Percentiles rank a stretch among this genome's conserved stretches.
Evolutionary conservation across 2,113 vertebrate genomes (phyloP).

Genomic region (Spea bombifrons): DNA sequence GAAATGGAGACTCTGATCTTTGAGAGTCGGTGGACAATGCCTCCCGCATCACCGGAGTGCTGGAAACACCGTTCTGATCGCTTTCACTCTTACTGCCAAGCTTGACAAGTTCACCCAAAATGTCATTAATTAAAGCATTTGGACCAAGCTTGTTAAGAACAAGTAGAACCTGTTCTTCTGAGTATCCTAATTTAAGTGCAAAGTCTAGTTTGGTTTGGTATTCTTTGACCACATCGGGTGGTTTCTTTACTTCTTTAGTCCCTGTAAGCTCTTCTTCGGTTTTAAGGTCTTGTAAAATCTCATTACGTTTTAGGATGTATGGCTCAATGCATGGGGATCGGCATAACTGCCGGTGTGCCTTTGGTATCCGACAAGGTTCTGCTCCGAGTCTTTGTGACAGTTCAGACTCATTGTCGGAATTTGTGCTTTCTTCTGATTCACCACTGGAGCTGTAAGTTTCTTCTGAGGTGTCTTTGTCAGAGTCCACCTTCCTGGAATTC

Average conservation of each 20-base stretch:
- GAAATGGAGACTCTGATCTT: slow-evolving; percentile 81
- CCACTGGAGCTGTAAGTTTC: slow-evolving; percentile 63
- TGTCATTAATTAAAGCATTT: slow-evolving; percentile 94
- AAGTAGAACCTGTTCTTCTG: slow-evolving; percentile 88
- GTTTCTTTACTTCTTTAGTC: slow-evolving; percentile 67
- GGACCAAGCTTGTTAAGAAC: slow-evolving; percentile 92
- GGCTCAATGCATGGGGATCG: slow-evolving; percentile 84
- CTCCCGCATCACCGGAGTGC: slow-evolving; percentile 64
- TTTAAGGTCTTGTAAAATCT: slow-evolving; percentile 70
- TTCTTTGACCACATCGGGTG: slow-evolving; percentile 70
- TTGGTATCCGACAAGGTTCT: slow-evolving; percentile 64
- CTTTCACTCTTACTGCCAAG: slow-evolving; percentile 87
- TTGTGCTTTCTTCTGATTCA: slow-evolving; percentile 74
- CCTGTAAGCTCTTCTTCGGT: slow-evolving; percentile 64
- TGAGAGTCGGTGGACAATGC: slow-evolving; percentile 74
- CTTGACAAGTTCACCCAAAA: slow-evolving; percentile 95
- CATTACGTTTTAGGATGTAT: slow-evolving; percentile 73
- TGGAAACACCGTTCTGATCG: slow-evolving; percentile 67
- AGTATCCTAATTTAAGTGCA: slow-evolving; percentile 94
- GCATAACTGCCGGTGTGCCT: slow-evolving; percentile 80
- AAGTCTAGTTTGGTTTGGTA: slow-evolving; percentile 97
- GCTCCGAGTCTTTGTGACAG: slow-evolving; percentile 54
- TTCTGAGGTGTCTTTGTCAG: slow-evolving; percentile 66
- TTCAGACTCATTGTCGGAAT: slow-evolving; percentile 74
- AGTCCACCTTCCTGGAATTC: slow-evolving; percentile 68